Conservation (phyloP, 2,797 vertebrate species). For the Argentina silus region DNA sequence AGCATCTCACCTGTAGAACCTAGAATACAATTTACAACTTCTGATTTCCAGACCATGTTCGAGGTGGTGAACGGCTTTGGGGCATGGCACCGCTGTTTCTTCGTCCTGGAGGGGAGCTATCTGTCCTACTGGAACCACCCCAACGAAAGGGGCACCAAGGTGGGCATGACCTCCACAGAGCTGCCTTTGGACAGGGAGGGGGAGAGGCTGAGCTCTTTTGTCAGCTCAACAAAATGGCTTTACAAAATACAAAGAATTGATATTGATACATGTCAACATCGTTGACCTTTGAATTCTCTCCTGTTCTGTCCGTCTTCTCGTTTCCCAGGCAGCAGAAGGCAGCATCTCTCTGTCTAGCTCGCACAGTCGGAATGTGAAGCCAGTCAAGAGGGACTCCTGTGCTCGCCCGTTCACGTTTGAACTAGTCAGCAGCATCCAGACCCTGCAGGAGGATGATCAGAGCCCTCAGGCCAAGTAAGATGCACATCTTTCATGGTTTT, state of each 20-base stretch:
- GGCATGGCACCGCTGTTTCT: slow-evolving; percentile 81
- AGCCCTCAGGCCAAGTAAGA: slow-evolving; percentile 71
- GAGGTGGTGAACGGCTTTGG: slow-evolving; percentile 79
- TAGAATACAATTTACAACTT: neutral
- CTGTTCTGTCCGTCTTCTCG: slow-evolving; percentile 1
- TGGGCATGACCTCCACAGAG: neutral
- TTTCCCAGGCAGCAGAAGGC: slow-evolving; percentile 74
- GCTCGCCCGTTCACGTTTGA: slow-evolving; percentile 85
- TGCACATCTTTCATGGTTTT: neutral
- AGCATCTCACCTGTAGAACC: no score
- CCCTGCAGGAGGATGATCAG: slow-evolving; percentile 58
- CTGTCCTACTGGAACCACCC: slow-evolving; percentile 81
- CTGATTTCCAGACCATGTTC: slow-evolving; percentile 76
- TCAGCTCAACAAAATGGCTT: no score
- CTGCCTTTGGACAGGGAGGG: no score
- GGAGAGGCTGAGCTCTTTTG: no score
- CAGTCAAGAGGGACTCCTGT: slow-evolving; percentile 75
- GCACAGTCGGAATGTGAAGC: slow-evolving; percentile 64
- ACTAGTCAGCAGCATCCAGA: slow-evolving; percentile 64
- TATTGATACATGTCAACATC: neutral
- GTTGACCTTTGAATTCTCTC: neutral
- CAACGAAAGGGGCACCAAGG: slow-evolving; percentile 73
- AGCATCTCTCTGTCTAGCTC: slow-evolving; percentile 71
- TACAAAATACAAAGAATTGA: no score
- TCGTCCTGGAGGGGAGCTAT: slow-evolving; percentile 67